Base-by-base conservation (phyloP, 1,140 invertebrate species). In the Propsilocerus akamusi region DNA sequence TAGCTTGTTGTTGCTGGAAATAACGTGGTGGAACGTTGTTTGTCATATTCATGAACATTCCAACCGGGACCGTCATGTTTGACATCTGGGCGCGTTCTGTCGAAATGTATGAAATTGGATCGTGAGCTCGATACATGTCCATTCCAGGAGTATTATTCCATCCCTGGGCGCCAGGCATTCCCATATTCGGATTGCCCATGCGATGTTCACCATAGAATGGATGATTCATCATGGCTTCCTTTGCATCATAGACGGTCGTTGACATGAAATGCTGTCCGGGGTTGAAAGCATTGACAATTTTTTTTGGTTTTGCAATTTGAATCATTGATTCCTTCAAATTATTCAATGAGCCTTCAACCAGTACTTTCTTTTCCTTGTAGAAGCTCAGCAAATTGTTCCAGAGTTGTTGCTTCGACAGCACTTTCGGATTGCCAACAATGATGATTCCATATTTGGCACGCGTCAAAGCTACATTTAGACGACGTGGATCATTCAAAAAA, bases 321-420 rank as follows among this genome's bases (percentile, higher is more conserved):
- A 99, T 95, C 60, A 91, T 77, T 0, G 90, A 94, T 62, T 97
- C 91, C 63, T 97, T 97, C 2, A 99, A 70, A 68, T 98, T 98
- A 52, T 91, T 97, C 8, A 99, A 68, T 0, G 96, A 94, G 1
- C 97, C 97, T 71, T 99, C 97, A 0, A 98, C 95, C 3, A 99
- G 70, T 25, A 97, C 91, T 61, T 93, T 90, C 55, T 96, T 88
- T 61, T 99, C 95, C 62, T 99, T 99, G 70, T 96, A 99, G 60
- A 96, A 97, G 28, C 86, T 91, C 20, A 99, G 70, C 52, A 99
- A 68, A 62, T 99, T 93, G 66, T 99, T 97, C 96, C 97, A 99
- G 0, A 99, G 69, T 1, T 91, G 88, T 71, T 99, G 95, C 67
- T 97, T 97, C 1, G 94, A 92, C 0, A 99, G 70, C 7, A 99